phyloP scores from a whole-genome alignment of 2,797 vertebrate genomes.

The Linurgus olivaceus region DNA sequence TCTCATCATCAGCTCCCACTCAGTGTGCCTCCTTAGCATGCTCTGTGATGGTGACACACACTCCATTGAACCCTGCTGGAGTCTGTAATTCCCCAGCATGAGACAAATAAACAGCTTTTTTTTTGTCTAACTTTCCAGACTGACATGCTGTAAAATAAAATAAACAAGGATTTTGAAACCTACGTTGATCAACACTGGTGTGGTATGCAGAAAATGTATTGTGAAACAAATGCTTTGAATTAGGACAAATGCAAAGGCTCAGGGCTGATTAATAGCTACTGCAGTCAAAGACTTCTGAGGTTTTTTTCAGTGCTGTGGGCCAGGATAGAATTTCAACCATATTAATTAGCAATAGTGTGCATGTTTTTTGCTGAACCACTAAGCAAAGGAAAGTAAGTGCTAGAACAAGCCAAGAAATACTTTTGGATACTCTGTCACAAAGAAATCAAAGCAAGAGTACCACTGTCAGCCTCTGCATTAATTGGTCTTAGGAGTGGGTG shows the following conservation, averaged over 20 bases:
- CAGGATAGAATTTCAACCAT: conserved; percentile 66
- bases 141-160: conserved; percentile 47
- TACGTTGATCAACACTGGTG: conserved; percentile 36
- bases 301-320: conserved; percentile 23
- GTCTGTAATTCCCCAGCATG: conserved; percentile 27
- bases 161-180: conserved; percentile 48
- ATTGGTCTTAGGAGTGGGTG: background rate
- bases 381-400: conserved; percentile 51
- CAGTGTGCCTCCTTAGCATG: conserved; percentile 11
- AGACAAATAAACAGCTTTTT: conserved; percentile 50
- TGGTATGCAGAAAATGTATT: conserved; percentile 47
- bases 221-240: conserved; percentile 61
- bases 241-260: conserved; percentile 55
- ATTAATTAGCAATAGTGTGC: conserved; percentile 63
- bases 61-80: conserved; percentile 35
- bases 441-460: conserved; percentile 51
- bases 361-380: conserved; percentile 60
- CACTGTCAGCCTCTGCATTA: conserved; percentile 12
- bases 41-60: conserved; percentile 41
- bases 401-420: conserved; percentile 55
- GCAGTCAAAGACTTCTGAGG: conserved; percentile 52
- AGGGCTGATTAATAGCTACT: conserved; percentile 52
- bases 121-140: conserved; percentile 47
- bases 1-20: conserved; percentile 38
- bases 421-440: conserved; percentile 49